These are phyloP conservation scores for Globia sparganii DNA, from an alignment of 2,888 invertebrate genomes.

Conservation along the genomic window DNA sequence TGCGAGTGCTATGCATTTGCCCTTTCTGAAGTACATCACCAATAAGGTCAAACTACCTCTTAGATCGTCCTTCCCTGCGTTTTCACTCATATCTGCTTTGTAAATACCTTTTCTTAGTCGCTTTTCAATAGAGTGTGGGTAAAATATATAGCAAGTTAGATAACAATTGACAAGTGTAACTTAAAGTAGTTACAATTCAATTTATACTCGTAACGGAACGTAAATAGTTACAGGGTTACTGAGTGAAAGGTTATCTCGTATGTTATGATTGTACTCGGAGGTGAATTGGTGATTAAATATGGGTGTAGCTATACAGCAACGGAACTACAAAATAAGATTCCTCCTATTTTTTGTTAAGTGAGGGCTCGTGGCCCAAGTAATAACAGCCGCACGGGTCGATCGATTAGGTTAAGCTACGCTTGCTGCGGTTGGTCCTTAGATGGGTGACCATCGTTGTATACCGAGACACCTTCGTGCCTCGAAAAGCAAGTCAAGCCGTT, in stretches of 20 bases:
- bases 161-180: slow-evolving; percentile 51
- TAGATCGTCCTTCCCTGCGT: not conserved
- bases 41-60: not conserved
- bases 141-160: slow-evolving; percentile 37
- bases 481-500: too few species aligned
- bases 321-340: too few species aligned
- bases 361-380: too few species aligned
- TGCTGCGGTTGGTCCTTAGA: too few species aligned
- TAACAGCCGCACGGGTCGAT: too few species aligned
- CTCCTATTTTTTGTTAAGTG: too few species aligned
- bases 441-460: too few species aligned
- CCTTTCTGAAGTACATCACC: not conserved
- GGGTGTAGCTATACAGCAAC: not conserved
- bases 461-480: too few species aligned
- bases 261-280: slow-evolving; percentile 22
- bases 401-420: too few species aligned
- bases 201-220: slow-evolving; percentile 46
- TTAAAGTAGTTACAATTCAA: slow-evolving; percentile 42
- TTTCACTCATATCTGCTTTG: not conserved
- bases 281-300: slow-evolving; percentile 30
- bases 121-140: slow-evolving; percentile 24
- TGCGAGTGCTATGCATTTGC: not conserved
- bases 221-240: slow-evolving; percentile 53
- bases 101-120: not conserved
- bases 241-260: slow-evolving; percentile 50